Base-by-base conservation (phyloP, 2,113 vertebrate genomes). In the Nyctereutes procyonoides region DNA sequence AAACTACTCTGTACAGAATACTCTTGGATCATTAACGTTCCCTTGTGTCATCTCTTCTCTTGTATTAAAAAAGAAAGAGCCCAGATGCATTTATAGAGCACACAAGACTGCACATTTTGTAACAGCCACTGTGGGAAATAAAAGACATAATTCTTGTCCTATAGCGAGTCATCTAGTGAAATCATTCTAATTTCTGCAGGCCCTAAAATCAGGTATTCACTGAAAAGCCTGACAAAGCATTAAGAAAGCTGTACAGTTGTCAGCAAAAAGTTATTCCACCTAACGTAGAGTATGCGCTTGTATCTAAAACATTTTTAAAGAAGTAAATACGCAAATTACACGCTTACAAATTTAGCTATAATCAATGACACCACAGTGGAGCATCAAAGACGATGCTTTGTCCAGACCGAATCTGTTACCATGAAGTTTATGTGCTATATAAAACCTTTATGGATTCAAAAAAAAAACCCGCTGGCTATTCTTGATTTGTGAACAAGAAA, bases 301-400 rank as follows among this genome's bases (percentile, higher is more conserved):
- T 65, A 90, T 55, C 86, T 92, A 84, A 86, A 62, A 51, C 62
- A 67, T 30, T 77, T 95, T 48, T 56, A 58, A 82, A 88, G 48
- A 81, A 85, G 60, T 38, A 89, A 67, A 16, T 17, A 80, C 10
- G 53, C 43, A 80, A 60, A 73, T 9, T 7, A 38, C 73, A 95
- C 22, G 16, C 17, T n/a, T 51, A 74, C 56, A 88, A 77, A 88
- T 35, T 22, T 62, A 88, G 56, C 24, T 79, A 35, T 43, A 82
- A 92, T 79, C 90, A 83, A 38, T 87, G 58, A 53, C 82, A 80
- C 14, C 28, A 63, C 88, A 22, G n/a, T 10, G 43, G 83, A 20
- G 43, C 86, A 97, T 67, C 86, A 43, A 79, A 95, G 56, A 60
- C 26, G 73, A 74, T 60, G 92, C 53, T 84, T 69, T 62, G 62